Conservation (phyloP, 2,113 vertebrate genomes). For the zebrafish (Danio rerio) region DNA sequence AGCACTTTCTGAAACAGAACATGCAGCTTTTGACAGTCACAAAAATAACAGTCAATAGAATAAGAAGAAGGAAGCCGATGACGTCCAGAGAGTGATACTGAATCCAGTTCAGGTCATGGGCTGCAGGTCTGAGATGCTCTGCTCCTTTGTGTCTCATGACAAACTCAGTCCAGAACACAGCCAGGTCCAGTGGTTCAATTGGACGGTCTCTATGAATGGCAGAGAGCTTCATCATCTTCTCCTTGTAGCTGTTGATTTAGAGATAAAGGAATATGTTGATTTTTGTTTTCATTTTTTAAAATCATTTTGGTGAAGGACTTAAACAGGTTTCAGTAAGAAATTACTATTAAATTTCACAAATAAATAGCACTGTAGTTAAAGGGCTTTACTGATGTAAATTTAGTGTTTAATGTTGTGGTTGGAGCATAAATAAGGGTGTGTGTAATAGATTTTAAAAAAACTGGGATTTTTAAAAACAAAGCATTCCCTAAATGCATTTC, state of each 20-base stretch:
- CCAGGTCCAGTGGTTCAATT: conserved; percentile 84
- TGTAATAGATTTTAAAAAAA: too few relatives aligned
- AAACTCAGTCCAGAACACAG: conserved; percentile 92
- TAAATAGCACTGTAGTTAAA: too few relatives aligned
- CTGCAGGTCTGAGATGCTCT: conserved; percentile 82
- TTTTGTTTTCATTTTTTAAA: too few relatives aligned
- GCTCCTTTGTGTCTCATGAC: conserved; percentile 92
- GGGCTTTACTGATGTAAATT: too few relatives aligned
- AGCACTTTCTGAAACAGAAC: conserved; percentile 74
- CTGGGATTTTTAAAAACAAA: too few relatives aligned
- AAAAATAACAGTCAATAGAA: conserved; percentile 68
- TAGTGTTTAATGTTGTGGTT: too few relatives aligned
- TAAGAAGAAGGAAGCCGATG: conserved; percentile 75
- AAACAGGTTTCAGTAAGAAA: too few relatives aligned
- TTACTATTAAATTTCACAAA: too few relatives aligned
- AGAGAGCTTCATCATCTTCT: conserved; percentile 84
- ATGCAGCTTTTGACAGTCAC: conserved; percentile 78
- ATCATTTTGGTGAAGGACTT: too few relatives aligned
- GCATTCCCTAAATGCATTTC: too few relatives aligned
- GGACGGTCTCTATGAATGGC: conserved; percentile 86
- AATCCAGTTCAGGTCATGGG: conserved; percentile 91
- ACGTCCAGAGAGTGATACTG: conserved; percentile 93
- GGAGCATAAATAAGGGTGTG: too few relatives aligned
- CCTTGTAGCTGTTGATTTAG: conserved; percentile 83
- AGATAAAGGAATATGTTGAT: neutral